These are phyloP conservation scores for Sardina pilchardus DNA, from an alignment of 2,113 vertebrate species.

Conservation along the genomic window DNA sequence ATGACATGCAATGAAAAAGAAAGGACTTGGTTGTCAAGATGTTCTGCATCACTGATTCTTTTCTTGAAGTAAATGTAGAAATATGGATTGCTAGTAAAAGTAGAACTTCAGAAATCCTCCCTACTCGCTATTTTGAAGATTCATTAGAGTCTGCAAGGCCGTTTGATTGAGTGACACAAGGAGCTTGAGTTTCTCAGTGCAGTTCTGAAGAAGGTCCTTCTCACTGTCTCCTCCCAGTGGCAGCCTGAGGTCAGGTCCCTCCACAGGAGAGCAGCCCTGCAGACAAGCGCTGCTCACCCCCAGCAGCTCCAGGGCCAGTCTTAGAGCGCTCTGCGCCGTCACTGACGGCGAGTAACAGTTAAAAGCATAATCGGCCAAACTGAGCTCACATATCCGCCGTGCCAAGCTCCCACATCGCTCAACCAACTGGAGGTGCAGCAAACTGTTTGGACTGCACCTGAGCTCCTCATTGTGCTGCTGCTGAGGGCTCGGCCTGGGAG, in stretches of 20 bases:
- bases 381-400: constrained; percentile 79
- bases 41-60: background rate
- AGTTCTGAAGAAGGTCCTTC: constrained; percentile 64
- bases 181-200: constrained; percentile 78
- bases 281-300: background rate
- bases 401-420: constrained; percentile 71
- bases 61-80: background rate
- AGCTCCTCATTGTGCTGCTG: background rate
- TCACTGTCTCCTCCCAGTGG: constrained; percentile 49
- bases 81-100: background rate
- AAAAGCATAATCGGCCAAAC: constrained; percentile 90
- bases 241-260: background rate
- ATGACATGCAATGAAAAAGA: background rate
- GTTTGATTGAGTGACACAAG: constrained; percentile 81
- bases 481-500: constrained; percentile 54
- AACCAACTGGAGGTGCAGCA: constrained; percentile 18
- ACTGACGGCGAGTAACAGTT: constrained; percentile 82
- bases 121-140: constrained; percentile 16
- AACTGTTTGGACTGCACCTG: constrained; percentile 23
- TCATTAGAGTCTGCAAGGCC: constrained; percentile 61
- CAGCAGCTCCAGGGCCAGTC: constrained; percentile 75
- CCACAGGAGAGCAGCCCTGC: background rate
- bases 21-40: background rate
- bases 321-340: constrained; percentile 79
- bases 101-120: background rate